Evolutionary conservation across 2,888 invertebrate genomes (phyloP).

Genomic region (Synergus itoensis): DNA sequence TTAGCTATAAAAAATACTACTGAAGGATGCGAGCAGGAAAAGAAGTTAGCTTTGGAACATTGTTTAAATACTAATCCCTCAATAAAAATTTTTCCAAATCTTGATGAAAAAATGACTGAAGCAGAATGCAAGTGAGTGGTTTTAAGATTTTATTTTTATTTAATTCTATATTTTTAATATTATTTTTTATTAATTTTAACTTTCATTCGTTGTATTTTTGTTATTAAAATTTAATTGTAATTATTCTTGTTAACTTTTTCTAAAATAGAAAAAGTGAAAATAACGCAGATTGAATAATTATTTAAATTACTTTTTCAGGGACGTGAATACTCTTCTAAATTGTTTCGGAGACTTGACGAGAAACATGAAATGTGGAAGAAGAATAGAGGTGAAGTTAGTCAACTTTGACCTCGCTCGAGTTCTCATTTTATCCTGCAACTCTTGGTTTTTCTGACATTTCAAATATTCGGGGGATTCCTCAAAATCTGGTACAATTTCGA

Average conservation of each 20-base stretch:
- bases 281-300: not conserved
- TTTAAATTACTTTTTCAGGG: not conserved
- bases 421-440: constrained; percentile 1
- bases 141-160: not conserved
- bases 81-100: not conserved
- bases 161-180: not conserved
- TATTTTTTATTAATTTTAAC: not conserved
- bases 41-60: not conserved
- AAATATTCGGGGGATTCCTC: not conserved
- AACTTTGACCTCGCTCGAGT: constrained; percentile 6
- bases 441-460: not conserved
- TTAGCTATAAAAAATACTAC: not conserved
- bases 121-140: not conserved
- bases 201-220: too few species aligned
- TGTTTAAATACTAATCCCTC: not conserved
- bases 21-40: not conserved
- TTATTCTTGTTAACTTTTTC: not conserved
- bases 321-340: not conserved
- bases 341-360: not conserved
- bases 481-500: not conserved
- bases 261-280: not conserved
- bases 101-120: not conserved
- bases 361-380: not conserved
- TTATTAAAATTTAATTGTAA: not conserved
- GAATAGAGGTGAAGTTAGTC: not conserved